Conservation (phyloP, 2,113 vertebrate species). For the Bufo bufo region DNA sequence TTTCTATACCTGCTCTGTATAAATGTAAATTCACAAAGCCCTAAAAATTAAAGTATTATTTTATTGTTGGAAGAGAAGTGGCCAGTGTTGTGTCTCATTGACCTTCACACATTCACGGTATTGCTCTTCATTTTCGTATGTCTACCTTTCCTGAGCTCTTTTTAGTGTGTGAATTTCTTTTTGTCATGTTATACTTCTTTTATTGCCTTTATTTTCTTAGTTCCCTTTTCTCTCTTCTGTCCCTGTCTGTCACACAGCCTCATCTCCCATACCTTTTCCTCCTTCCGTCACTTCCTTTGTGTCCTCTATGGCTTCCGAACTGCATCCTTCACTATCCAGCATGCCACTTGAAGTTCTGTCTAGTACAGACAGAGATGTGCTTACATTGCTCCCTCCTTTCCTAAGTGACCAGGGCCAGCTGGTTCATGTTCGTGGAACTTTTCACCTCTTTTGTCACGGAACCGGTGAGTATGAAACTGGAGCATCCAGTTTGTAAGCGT, state of each 20-base stretch:
- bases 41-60: conserved; percentile 69
- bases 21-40: conserved; percentile 70
- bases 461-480: conserved; percentile 81
- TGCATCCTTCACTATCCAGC: conserved; percentile 75
- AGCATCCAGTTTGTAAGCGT: background rate
- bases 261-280: conserved; percentile 79
- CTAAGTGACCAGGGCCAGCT: conserved; percentile 91
- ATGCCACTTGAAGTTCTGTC: conserved; percentile 75
- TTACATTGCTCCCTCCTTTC: conserved; percentile 88
- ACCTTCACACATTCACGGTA: background rate
- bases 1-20: conserved; percentile 80
- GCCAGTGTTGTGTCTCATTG: background rate
- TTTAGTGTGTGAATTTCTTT: background rate
- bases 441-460: conserved; percentile 94
- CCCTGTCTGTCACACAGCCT: conserved; percentile 77
- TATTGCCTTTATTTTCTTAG: conserved; percentile 73
- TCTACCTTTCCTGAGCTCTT: background rate
- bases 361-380: conserved; percentile 69
- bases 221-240: conserved; percentile 72
- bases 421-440: conserved; percentile 80
- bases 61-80: conserved; percentile 57
- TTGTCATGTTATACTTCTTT: conserved; percentile 61
- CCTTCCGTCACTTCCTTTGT: conserved; percentile 82
- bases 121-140: background rate
- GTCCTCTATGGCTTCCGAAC: conserved; percentile 79